Conservation (phyloP, 2,797 vertebrate species). For the Hapalemur alaotrensis region DNA sequence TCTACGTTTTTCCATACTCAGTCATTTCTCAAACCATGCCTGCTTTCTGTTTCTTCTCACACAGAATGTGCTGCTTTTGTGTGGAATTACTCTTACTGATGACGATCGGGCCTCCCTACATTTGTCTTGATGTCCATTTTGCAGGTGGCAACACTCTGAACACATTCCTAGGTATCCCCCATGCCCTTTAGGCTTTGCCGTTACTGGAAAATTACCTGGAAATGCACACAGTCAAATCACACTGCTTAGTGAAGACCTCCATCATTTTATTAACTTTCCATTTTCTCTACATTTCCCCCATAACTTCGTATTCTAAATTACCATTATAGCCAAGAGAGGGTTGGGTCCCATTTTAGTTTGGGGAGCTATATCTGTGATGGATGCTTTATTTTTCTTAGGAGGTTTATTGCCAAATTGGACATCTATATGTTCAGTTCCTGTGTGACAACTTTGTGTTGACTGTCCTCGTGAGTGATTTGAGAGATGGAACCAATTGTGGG, state of each 20-base stretch:
- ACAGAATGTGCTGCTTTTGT: background rate
- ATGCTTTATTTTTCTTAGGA: background rate
- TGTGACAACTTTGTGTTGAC: background rate
- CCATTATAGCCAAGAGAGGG: background rate
- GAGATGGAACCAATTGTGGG: background rate
- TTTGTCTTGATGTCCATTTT: background rate
- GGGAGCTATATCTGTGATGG: background rate
- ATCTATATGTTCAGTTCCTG: background rate
- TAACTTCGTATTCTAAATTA: background rate
- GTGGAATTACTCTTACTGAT: background rate
- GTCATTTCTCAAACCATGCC: background rate
- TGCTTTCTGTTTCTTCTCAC: background rate
- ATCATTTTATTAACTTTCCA: background rate
- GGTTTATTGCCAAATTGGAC: background rate
- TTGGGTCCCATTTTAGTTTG: background rate
- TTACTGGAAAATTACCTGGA: background rate
- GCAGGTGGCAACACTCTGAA: too few species aligned
- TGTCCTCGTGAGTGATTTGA: background rate
- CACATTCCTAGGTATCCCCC: too few species aligned
- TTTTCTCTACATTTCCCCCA: background rate
- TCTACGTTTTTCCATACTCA: background rate
- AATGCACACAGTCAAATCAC: background rate
- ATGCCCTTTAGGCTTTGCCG: background rate
- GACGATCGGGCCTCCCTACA: fast-evolving
- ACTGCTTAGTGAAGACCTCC: background rate